Conservation (phyloP, 2,797 vertebrate genomes). For the Hylomyscus alleni region DNA sequence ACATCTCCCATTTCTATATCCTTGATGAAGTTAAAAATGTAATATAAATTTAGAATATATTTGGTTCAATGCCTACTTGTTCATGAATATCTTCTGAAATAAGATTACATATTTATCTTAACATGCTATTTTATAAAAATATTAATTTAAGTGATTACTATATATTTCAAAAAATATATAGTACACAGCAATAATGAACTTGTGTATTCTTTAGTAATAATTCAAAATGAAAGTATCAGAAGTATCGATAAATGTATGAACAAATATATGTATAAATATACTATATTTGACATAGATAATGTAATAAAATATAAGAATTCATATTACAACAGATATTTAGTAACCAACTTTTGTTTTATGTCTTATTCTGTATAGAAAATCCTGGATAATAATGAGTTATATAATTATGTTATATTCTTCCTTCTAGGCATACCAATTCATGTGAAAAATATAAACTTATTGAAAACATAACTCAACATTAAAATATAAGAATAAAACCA, state of each 20-base stretch:
- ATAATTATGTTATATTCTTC: not conserved
- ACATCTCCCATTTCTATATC: constrained; percentile 13
- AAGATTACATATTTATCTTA: constrained; percentile 3
- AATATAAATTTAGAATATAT: constrained; percentile 21
- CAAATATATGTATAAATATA: not conserved
- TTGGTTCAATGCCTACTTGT: not conserved
- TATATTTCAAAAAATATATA: no score
- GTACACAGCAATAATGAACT: not conserved
- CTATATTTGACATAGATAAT: not conserved
- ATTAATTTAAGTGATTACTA: not conserved
- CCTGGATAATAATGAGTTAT: not conserved
- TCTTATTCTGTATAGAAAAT: not conserved
- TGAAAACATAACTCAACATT: not conserved
- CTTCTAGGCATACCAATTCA: not conserved
- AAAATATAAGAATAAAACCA: not conserved
- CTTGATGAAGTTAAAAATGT: constrained; percentile 19
- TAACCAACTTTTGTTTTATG: not conserved
- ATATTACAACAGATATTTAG: not conserved
- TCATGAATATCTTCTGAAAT: constrained; percentile 47
- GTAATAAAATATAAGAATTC: not conserved
- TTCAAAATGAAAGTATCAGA: not conserved
- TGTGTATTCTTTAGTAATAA: not conserved
- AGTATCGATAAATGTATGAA: not conserved
- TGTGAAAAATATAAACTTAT: not conserved
- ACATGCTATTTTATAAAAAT: not conserved